Evolutionary conservation across 2,888 invertebrate genomes (phyloP).

Genomic region (Anthophora plumipes): DNA sequence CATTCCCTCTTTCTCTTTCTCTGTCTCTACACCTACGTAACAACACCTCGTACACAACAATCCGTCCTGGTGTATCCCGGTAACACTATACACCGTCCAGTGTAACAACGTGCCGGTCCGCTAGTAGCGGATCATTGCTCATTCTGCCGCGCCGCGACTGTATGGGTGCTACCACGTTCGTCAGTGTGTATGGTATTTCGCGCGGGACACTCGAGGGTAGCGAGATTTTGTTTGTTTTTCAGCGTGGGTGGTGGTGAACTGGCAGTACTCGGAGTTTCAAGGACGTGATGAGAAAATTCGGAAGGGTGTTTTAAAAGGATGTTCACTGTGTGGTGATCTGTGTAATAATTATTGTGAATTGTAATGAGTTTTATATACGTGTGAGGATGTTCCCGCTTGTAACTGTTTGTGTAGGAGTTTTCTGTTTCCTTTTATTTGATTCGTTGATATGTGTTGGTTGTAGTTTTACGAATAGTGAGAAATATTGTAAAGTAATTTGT

Average conservation of each 20-base stretch:
- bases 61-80: constrained; percentile 60
- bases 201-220: not conserved
- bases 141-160: constrained; percentile 43
- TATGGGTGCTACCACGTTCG: not conserved
- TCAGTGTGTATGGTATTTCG: not conserved
- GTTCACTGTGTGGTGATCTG: too few species aligned
- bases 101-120: constrained; percentile 71
- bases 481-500: too few species aligned
- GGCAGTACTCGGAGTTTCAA: not conserved
- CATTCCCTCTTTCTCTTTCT: constrained; percentile 12
- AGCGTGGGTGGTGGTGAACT: not conserved
- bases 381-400: too few species aligned
- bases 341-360: too few species aligned
- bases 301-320: not conserved
- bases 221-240: constrained; percentile 17
- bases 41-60: constrained; percentile 69
- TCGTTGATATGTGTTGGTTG: too few species aligned
- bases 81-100: constrained; percentile 68
- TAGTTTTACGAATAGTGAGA: too few species aligned
- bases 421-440: too few species aligned
- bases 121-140: constrained; percentile 74
- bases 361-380: too few species aligned
- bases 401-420: too few species aligned
- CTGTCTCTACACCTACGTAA: constrained; percentile 71
- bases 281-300: not conserved